A percentile compares a stretch with the other conserved stretches of the same genome.
Evolutionary conservation across 2,113 vertebrate species (phyloP).

Genomic region (Arizona elegans): DNA sequence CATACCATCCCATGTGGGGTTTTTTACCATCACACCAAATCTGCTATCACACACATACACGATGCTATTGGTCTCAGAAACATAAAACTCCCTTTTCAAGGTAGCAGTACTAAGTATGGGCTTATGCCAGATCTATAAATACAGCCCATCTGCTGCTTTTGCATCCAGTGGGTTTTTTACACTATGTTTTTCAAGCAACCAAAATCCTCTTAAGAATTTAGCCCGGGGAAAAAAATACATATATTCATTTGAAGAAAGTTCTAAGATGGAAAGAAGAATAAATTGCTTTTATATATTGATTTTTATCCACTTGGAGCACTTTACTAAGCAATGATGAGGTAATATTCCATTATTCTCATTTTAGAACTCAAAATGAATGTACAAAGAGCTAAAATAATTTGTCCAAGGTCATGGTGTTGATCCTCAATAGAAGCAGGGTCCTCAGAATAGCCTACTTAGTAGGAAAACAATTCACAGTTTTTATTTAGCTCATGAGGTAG

Average conservation of each 20-base stretch:
- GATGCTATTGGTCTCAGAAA: not conserved
- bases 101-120: not conserved
- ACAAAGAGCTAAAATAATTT: slow-evolving; percentile 2
- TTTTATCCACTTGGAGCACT: slow-evolving; percentile 1
- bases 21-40: not conserved
- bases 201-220: not conserved
- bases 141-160: not conserved
- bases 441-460: not conserved
- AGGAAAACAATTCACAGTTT: not conserved
- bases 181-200: not conserved
- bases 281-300: slow-evolving; percentile 20
- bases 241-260: not conserved
- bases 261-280: not conserved
- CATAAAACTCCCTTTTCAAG: not conserved
- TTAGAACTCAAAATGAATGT: slow-evolving; percentile 11
- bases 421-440: not conserved
- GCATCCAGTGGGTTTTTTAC: not conserved
- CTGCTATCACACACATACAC: not conserved
- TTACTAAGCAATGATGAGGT: not conserved
- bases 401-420: not conserved
- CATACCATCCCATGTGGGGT: not conserved
- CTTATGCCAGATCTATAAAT: not conserved
- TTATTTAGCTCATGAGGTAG: not conserved
- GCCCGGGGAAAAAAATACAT: not conserved
- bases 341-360: slow-evolving; percentile 8